phyloP scores from a whole-genome alignment of 2,113 vertebrate genomes.

The Anseranas semipalmata region DNA sequence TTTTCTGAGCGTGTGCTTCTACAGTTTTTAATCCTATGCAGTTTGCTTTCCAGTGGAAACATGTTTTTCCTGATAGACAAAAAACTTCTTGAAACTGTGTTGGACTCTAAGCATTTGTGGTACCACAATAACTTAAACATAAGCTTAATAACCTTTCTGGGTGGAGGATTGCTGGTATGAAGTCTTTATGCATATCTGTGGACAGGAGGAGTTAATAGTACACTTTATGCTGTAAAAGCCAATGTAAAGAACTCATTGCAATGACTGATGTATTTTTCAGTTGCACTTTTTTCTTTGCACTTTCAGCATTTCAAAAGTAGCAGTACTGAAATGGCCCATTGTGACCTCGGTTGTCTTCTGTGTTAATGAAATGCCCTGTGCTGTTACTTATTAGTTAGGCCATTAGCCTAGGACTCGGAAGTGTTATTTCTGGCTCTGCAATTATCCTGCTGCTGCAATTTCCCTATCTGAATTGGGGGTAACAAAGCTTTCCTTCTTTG shows the following conservation, averaged over 20 bases:
- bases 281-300: not conserved
- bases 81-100: not conserved
- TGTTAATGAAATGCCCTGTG: not conserved
- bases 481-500: slow-evolving; percentile 54
- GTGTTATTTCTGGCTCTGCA: slow-evolving; percentile 62
- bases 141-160: not conserved
- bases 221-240: not conserved
- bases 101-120: not conserved
- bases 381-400: not conserved
- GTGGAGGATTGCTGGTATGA: not conserved
- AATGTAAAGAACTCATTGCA: not conserved
- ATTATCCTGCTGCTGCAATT: slow-evolving; percentile 47
- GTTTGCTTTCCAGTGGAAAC: not conserved
- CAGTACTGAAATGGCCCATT: not conserved
- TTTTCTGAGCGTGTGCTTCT: not conserved
- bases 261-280: not conserved
- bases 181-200: not conserved
- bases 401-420: not conserved
- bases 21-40: not conserved
- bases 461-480: not conserved
- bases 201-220: not conserved
- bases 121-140: not conserved
- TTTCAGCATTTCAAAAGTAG: not conserved
- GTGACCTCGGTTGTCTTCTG: not conserved
- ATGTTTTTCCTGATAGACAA: not conserved